Evolutionary conservation across 1,140 invertebrate species (phyloP), one percentile per base, ranked within the genome.

Genomic region (Akabosia matsudoensis): DNA sequence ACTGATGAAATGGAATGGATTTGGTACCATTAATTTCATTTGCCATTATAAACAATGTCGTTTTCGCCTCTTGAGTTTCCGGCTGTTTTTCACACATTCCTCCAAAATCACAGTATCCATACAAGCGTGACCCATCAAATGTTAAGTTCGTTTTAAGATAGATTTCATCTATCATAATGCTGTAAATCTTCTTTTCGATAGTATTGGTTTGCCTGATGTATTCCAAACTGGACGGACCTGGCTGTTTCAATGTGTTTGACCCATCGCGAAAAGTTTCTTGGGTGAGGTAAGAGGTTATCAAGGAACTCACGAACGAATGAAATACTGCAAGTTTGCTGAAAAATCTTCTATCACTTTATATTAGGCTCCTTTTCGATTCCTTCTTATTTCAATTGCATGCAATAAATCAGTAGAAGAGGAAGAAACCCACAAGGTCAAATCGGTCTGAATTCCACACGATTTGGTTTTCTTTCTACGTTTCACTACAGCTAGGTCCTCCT

Each of bases 81-180:
- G 45, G 45, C 3, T 31, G 3, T 7, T 28, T 75, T 2, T 7
- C 4, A 7, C 3, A 16, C 1, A 70, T 28, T 7, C 37, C 74
- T 10, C 74, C 73, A 28, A 31, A 75, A 31, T 75, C 34, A 33
- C n/a, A 30, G 34, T 67, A 75, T 18, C 74, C 74, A 18, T 16
- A 18, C 54, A 75, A 30, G 1, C n/a, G 2, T 3, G 33, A 7
- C 26, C 74, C 74, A 31, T 75, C 56, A 22, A 1, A 37, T 33
- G 3, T 16, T 26, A 67, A 33, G 24, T 33, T 7, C 30, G 22
- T 75, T 26, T 26, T 31, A n/a, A 67, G 64, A 33, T 75, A 24
- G 22, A 67, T 75, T 34, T 45, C 37, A 18, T 45, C 37, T 18
- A 45, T 7, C 18, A 45, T 45, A 10, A 45, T 10, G 37, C 18